phyloP scores from a whole-genome alignment of 2,797 vertebrate genomes.

The Leptatherina wallacei region DNA sequence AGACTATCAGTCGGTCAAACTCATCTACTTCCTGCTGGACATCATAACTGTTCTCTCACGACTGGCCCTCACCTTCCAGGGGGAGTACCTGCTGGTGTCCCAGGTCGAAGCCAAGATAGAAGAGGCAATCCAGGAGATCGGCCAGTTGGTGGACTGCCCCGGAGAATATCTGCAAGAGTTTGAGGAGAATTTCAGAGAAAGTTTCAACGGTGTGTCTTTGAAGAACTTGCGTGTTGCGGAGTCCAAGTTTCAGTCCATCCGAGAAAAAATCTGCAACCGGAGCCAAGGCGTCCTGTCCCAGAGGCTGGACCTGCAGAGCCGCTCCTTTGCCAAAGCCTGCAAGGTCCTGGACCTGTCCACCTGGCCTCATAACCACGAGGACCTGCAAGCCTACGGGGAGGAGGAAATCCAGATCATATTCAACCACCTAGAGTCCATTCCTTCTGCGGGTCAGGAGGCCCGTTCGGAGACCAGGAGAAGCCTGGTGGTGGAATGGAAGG shows the following conservation, averaged over 20 bases:
- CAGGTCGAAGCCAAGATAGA: conserved; percentile 93
- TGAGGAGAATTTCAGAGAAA: conserved; percentile 95
- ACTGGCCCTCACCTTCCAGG: conserved; percentile 93
- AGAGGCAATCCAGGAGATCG: conserved; percentile 94
- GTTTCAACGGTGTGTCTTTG: conserved; percentile 93
- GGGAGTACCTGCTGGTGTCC: conserved; percentile 91
- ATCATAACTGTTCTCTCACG: conserved; percentile 93
- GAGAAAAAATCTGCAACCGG: conserved; percentile 96
- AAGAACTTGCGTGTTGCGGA: conserved; percentile 95
- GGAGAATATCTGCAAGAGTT: conserved; percentile 97
- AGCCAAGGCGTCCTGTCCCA: conserved; percentile 92
- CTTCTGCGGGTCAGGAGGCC: conserved; percentile 84
- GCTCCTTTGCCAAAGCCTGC: conserved; percentile 91
- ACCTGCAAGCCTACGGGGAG: conserved; percentile 90
- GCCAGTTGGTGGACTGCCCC: conserved; percentile 89
- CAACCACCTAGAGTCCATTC: conserved; percentile 89
- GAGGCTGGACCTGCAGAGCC: conserved; percentile 89
- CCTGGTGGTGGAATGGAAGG: conserved; percentile 92
- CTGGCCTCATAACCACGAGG: conserved; percentile 90
- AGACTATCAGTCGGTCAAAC: conserved; percentile 96
- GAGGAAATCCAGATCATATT: conserved; percentile 92
- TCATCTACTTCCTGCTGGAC: conserved; percentile 97
- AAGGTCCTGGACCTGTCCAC: conserved; percentile 90
- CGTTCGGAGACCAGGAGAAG: conserved; percentile 84
- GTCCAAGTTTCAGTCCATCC: conserved; percentile 96